These are phyloP conservation scores for Palythoa caribaeorum DNA, from an alignment of 92 coral and sea anemone genomes.

Conservation along the genomic window DNA sequence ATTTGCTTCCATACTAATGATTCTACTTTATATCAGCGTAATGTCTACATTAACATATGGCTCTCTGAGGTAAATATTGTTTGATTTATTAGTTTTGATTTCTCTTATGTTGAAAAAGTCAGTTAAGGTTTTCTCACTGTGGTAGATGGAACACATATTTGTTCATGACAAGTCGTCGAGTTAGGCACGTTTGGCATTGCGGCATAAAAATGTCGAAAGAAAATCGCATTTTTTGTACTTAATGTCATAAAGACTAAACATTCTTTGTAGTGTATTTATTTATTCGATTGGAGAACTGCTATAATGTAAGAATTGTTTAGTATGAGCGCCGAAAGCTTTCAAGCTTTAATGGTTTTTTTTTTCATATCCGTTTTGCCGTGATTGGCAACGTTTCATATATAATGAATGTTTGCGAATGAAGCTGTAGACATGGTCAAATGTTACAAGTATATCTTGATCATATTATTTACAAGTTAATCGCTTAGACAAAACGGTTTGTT, in stretches of 20 bases:
- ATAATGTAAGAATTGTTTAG: not conserved
- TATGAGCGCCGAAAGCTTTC: not conserved
- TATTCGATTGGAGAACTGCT: not conserved
- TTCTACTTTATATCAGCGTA: not conserved
- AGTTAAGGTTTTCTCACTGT: not conserved
- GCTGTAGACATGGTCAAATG: not conserved
- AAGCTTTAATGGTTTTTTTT: too few species aligned
- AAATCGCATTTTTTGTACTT: not conserved
- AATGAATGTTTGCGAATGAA: not conserved
- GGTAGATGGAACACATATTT: not conserved
- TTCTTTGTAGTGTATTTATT: not conserved
- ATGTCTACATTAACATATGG: conserved; percentile 12
- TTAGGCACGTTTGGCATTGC: not conserved
- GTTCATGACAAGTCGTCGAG: not conserved
- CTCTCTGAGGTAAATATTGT: conserved; percentile 7
- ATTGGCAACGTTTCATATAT: not conserved
- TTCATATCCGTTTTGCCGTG: not conserved
- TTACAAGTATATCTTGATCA: not conserved
- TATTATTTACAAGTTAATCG: not conserved
- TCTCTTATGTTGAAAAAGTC: not conserved
- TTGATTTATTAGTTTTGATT: not conserved
- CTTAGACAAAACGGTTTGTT: not conserved
- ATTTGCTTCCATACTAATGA: not conserved
- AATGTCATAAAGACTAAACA: not conserved
- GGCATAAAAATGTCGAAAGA: not conserved